Evolutionary conservation across 1,140 invertebrate genomes (phyloP).

Genomic region (Solenopsis invicta): DNA sequence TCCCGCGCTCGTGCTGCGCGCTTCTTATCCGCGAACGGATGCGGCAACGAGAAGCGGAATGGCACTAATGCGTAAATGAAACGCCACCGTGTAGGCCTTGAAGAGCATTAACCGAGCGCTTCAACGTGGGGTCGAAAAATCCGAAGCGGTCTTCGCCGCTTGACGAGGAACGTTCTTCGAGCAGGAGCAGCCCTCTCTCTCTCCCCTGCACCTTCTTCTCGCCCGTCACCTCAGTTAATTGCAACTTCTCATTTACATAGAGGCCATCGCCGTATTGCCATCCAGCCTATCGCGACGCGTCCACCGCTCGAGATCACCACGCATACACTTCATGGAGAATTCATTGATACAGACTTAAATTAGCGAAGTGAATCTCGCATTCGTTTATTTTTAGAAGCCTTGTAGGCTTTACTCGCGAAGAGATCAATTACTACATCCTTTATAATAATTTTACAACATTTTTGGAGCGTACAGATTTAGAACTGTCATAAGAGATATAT

Average conservation of each 20-base stretch:
- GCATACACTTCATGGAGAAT: slow-evolving; percentile 60
- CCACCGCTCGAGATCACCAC: slow-evolving; percentile 21
- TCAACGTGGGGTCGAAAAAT: slow-evolving; percentile 48
- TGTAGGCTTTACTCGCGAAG: neutral
- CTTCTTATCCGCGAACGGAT: slow-evolving; percentile 11
- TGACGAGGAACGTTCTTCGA: slow-evolving; percentile 49
- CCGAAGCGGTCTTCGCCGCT: neutral
- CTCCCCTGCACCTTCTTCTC: slow-evolving; percentile 42
- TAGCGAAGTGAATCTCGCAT: neutral
- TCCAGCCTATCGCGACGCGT: slow-evolving; percentile 61
- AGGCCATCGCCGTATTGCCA: slow-evolving; percentile 62
- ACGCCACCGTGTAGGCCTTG: slow-evolving; percentile 46
- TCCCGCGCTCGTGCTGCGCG: neutral
- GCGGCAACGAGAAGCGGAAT: neutral
- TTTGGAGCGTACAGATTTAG: neutral
- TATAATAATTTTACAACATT: neutral
- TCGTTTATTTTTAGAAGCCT: neutral
- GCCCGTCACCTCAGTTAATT: slow-evolving; percentile 74
- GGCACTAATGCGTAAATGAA: slow-evolving; percentile 45
- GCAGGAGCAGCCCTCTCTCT: neutral
- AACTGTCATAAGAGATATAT: neutral
- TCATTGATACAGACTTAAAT: slow-evolving; percentile 30
- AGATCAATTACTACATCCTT: neutral
- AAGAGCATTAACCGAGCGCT: slow-evolving; percentile 39
- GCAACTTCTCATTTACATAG: slow-evolving; percentile 79